Evolutionary conservation across 2,888 invertebrate species (phyloP).

Genomic region (Syrista parreyssii): DNA sequence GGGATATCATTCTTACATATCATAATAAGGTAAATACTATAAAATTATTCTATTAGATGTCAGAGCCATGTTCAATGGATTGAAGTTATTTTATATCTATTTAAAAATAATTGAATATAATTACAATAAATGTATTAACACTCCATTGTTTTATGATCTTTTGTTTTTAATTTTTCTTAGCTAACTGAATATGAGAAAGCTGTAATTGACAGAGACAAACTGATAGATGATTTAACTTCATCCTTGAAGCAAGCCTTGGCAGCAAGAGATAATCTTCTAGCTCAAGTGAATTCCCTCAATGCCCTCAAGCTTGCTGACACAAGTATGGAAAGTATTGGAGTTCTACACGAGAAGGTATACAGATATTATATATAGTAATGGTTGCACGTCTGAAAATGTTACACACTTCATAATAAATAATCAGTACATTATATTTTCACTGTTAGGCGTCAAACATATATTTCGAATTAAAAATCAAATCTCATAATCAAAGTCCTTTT

Average conservation of each 20-base stretch:
- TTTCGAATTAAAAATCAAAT: neutral
- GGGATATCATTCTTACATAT: constrained; percentile 78
- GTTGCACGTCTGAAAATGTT: too few relatives aligned
- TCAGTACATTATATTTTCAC: neutral
- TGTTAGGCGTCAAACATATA: neutral
- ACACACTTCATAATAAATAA: too few relatives aligned
- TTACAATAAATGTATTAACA: neutral
- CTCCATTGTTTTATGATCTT: constrained; percentile 1
- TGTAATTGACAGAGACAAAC: constrained; percentile 75
- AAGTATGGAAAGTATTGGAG: constrained; percentile 40
- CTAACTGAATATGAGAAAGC: constrained; percentile 80
- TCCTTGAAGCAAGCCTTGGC: constrained; percentile 76
- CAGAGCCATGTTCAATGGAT: neutral
- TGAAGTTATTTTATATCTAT: constrained; percentile 13
- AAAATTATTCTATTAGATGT: neutral
- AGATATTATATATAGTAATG: neutral
- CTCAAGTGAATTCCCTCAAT: constrained; percentile 72
- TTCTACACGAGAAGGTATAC: constrained; percentile 45
- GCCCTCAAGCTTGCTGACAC: constrained; percentile 71
- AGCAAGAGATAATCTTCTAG: constrained; percentile 72
- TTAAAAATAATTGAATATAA: neutral
- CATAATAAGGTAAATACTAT: constrained; percentile 71
- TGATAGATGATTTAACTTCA: constrained; percentile 78
- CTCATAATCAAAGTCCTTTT: constrained; percentile 54
- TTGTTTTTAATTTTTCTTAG: constrained; percentile 60